Evolutionary conservation across 2,888 invertebrate genomes (phyloP).

Genomic region (Marasmarcha lunaedactyla): DNA sequence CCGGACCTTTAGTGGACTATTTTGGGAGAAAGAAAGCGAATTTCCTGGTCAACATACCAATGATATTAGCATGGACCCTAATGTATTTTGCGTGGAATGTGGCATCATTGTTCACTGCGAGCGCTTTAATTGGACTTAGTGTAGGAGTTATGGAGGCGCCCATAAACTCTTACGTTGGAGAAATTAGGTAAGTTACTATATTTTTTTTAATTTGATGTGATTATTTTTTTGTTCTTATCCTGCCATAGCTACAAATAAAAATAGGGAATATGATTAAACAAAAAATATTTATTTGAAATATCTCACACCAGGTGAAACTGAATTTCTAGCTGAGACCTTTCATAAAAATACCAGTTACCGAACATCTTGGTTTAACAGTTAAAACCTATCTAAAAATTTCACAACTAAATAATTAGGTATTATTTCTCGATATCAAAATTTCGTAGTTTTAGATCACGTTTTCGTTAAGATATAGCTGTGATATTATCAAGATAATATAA

Average conservation of each 20-base stretch:
- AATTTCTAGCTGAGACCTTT: too few species aligned
- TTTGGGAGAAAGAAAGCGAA: conserved; percentile 66
- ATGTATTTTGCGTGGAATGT: conserved; percentile 57
- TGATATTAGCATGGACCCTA: conserved; percentile 66
- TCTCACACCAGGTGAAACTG: too few species aligned
- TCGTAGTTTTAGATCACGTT: too few species aligned
- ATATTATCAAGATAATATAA: too few species aligned
- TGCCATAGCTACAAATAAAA: neutral
- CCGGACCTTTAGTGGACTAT: conserved; percentile 65
- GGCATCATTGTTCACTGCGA: conserved; percentile 54
- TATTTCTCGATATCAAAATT: too few species aligned
- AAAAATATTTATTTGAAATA: too few species aligned
- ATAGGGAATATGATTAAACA: too few species aligned
- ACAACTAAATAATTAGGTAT: too few species aligned
- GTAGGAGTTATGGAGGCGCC: conserved; percentile 73
- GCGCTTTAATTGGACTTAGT: conserved; percentile 62
- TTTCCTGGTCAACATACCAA: conserved; percentile 66
- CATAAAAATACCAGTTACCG: too few species aligned
- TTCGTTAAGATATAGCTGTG: too few species aligned
- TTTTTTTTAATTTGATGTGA: conserved; percentile 4
- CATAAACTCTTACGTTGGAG: conserved; percentile 68
- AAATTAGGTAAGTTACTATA: conserved; percentile 48
- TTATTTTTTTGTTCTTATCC: neutral
- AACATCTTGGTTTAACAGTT: too few species aligned
- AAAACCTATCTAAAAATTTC: too few species aligned